phyloP scores from a whole-genome alignment of 2,888 invertebrate species.

The Microctonus hyperodae region DNA sequence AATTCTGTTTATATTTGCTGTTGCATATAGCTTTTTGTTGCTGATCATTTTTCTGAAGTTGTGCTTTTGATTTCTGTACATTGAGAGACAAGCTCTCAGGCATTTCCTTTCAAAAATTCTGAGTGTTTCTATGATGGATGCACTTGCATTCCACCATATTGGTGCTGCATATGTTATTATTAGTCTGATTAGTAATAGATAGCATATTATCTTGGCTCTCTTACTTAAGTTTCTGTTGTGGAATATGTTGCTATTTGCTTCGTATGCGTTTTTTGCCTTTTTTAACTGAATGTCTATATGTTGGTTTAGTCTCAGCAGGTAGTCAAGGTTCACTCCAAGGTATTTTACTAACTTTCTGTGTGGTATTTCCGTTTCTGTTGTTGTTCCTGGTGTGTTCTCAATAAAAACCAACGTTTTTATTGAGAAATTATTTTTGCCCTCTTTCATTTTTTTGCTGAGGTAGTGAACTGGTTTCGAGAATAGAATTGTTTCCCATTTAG shows the following conservation, averaged over 20 bases:
- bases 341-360: background rate
- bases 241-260: background rate
- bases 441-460: too few species aligned
- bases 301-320: background rate
- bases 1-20: slow-evolving; percentile 26
- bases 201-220: slow-evolving; percentile 29
- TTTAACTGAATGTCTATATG: background rate
- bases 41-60: background rate
- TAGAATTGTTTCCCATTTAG: too few species aligned
- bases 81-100: slow-evolving; percentile 6
- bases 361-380: background rate
- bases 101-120: slow-evolving; percentile 24
- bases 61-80: background rate
- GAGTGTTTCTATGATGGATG: slow-evolving; percentile 4
- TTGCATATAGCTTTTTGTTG: slow-evolving; percentile 1
- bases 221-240: background rate
- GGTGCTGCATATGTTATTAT: slow-evolving; percentile 12
- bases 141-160: slow-evolving; percentile 3
- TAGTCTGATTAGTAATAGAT: slow-evolving; percentile 22
- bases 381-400: too few species aligned
- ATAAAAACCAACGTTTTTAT: too few species aligned
- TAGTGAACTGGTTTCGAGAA: slow-evolving; percentile 29
- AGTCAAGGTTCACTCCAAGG: background rate
- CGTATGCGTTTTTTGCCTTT: background rate
- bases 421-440: too few species aligned